Evolutionary conservation across 23 tunicate species (phyloP), one percentile per base, ranked within the genome.

Genomic region (Diplosoma virens): DNA sequence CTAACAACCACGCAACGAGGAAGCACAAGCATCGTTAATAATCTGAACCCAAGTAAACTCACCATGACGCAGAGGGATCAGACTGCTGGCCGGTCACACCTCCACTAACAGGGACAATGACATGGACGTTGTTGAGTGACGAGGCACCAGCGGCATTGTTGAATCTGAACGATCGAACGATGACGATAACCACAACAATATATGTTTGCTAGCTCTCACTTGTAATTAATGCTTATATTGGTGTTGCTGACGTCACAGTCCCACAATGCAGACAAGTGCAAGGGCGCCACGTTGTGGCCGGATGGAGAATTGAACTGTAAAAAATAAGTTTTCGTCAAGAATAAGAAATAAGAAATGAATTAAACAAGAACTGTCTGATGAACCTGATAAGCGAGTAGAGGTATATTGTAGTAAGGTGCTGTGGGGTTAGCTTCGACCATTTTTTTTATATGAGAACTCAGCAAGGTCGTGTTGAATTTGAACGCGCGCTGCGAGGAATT

Each of bases 101-200:
- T 0, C 89, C 89, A 45, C 75, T 59, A 0, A 90, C 86, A 41
- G 97, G 90, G 24, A 90, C 82, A 14, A 84, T 72, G 33, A 90
- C 71, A 21, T 48, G 56, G 1, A 84, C 58, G 32, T 80, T 74
- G 20, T 71, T 77, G 7, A 90, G 56, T 7, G 86, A 54, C 1
- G 86, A 32, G 17, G 77, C 4, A 1, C 59, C 23, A 21, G 76
- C 60, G 31, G 47, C 61, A 0, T 71, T 48, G 72, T 90, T 90
- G 87, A 71, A 79, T 32, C 89, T 84, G 37, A 9, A 63, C n/a
- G 7, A 63, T 9, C n/a, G 14, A 41, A 41, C 9, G 50, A 9
- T 7, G 11, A 41, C 50, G 14, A 14, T 14, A 41, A 14, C 14
- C 14, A 41, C 9, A 14, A 41, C 14, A 41, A 14, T 14, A 14